Percentiles rank a stretch among this genome's conserved stretches.
These are phyloP conservation scores for Arion vulgaris DNA, from an alignment of 1,140 invertebrate species.

Conservation along the genomic window DNA sequence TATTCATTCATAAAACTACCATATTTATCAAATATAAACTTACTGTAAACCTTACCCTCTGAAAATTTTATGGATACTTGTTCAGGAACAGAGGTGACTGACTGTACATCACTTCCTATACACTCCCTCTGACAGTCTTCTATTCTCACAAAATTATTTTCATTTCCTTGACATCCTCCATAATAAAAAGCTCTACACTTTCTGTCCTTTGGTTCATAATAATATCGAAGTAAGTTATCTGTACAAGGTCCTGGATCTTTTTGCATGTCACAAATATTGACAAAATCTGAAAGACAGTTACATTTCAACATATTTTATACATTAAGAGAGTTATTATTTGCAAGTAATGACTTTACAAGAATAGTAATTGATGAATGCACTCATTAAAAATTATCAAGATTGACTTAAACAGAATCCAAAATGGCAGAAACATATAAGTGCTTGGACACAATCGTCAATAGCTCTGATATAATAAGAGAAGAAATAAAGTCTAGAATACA, in stretches of 20 bases:
- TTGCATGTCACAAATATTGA: constrained; percentile 81
- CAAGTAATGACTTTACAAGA: too few relatives aligned
- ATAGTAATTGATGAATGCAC: too few relatives aligned
- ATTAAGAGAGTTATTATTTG: too few relatives aligned
- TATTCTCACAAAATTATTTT: constrained; percentile 60
- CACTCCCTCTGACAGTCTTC: constrained; percentile 57
- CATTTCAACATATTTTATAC: too few relatives aligned
- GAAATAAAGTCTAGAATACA: too few relatives aligned
- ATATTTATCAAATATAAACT: too few relatives aligned
- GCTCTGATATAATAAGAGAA: too few relatives aligned
- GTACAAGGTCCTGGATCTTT: constrained; percentile 83
- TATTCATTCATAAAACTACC: too few relatives aligned
- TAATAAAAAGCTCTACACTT: constrained; percentile 61
- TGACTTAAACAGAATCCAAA: too few relatives aligned
- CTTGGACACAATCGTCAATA: too few relatives aligned
- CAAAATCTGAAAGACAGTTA: constrained; percentile 34
- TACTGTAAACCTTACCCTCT: not conserved
- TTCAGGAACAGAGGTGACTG: not conserved
- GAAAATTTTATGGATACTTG: not conserved
- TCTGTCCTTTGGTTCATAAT: constrained; percentile 52
- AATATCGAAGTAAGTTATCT: constrained; percentile 71
- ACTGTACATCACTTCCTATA: constrained; percentile 42
- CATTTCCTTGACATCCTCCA: constrained; percentile 68
- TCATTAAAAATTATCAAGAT: too few relatives aligned
- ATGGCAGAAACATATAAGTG: too few relatives aligned